These are phyloP conservation scores for Rousettus leschenaultii DNA, from an alignment of 2,113 vertebrate species.

Conservation along the genomic window DNA sequence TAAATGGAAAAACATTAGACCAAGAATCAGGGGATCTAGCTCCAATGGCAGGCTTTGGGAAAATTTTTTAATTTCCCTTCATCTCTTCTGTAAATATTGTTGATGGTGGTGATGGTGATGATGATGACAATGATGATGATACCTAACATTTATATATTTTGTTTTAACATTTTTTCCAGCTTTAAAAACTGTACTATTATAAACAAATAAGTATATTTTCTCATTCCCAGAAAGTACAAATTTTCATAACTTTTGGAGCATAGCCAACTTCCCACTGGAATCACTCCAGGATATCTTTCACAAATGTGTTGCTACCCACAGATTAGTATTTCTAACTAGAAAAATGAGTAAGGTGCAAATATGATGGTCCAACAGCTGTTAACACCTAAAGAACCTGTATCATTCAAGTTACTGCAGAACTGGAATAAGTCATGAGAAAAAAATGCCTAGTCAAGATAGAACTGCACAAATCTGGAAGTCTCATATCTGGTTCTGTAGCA, in stretches of 20 bases:
- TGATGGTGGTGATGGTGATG: background rate
- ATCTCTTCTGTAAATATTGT: background rate
- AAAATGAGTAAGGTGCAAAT: background rate
- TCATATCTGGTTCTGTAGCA: background rate
- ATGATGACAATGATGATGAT: background rate
- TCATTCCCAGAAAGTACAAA: background rate
- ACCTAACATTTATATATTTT: background rate
- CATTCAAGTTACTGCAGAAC: background rate
- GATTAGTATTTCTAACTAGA: background rate
- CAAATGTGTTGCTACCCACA: background rate
- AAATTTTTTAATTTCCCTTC: background rate
- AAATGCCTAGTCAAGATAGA: background rate
- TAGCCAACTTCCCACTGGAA: background rate
- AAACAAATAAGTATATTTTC: background rate
- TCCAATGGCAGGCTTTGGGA: background rate
- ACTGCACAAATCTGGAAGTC: rapidly evolving
- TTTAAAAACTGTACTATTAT: background rate
- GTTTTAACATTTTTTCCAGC: background rate
- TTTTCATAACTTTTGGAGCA: background rate
- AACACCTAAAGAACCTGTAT: background rate
- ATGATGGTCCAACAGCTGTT: background rate
- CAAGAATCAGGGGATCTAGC: background rate
- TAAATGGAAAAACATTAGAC: background rate
- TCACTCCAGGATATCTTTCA: background rate
- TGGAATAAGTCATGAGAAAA: background rate